Percentiles rank a stretch among this genome's conserved stretches.
phyloP scores from a whole-genome alignment of 2,797 vertebrate genomes.

The Euthynnus affinis region DNA sequence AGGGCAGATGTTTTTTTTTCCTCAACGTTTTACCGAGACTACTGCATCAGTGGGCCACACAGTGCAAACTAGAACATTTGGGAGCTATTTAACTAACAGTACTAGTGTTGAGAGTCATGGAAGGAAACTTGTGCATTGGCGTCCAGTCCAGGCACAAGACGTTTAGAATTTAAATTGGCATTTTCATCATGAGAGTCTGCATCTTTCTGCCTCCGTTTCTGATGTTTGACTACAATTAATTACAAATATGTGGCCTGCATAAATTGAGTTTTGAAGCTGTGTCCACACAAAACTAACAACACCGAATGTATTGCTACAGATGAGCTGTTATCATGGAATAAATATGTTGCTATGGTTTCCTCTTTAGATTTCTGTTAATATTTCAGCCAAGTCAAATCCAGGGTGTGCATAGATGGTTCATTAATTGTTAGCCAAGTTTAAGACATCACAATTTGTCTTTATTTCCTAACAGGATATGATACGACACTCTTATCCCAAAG shows the following conservation, averaged over 20 bases:
- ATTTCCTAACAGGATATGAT: slow-evolving; percentile 69
- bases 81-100: slow-evolving; percentile 32
- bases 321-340: neutral
- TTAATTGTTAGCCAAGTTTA: slow-evolving; percentile 11
- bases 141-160: slow-evolving; percentile 14
- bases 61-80: slow-evolving; percentile 31
- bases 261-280: neutral
- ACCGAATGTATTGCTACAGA: neutral
- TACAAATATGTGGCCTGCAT: neutral
- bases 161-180: slow-evolving; percentile 14
- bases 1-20: neutral
- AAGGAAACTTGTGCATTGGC: slow-evolving; percentile 9
- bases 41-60: slow-evolving; percentile 1
- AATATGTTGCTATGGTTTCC: neutral
- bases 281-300: neutral
- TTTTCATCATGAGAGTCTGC: neutral
- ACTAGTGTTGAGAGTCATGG: neutral
- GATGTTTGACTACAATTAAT: slow-evolving; percentile 20
- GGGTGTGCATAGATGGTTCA: neutral
- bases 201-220: neutral
- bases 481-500: slow-evolving; percentile 42
- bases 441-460: slow-evolving; percentile 60
- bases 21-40: slow-evolving; percentile 3
- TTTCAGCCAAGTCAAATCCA: neutral
- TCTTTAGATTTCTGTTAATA: neutral